These are phyloP conservation scores for Anabacerthia variegaticeps DNA, from an alignment of 2,797 vertebrate genomes.

Conservation along the genomic window DNA sequence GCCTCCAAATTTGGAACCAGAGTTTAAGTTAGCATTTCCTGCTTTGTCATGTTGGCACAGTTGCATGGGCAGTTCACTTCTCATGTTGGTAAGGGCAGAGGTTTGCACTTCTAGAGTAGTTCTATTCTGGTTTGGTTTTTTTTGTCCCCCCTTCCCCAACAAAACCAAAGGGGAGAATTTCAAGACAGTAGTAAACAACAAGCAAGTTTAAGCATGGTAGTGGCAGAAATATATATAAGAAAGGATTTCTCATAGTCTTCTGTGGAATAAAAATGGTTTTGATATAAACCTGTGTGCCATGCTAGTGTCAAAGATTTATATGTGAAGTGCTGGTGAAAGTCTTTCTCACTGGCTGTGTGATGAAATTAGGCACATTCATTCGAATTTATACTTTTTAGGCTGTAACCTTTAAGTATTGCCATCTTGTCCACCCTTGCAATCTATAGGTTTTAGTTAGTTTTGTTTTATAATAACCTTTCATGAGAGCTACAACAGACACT, in stretches of 20 bases:
- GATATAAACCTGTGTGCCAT: neutral
- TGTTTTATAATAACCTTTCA: neutral
- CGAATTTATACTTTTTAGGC: neutral
- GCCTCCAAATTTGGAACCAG: constrained; percentile 41
- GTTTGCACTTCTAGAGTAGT: neutral
- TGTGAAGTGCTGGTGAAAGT: neutral
- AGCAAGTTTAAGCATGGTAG: neutral
- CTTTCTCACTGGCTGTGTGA: neutral
- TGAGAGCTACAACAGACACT: neutral
- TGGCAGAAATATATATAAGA: neutral
- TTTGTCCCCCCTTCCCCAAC: rapidly evolving
- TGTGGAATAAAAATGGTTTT: neutral
- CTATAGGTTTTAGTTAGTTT: neutral
- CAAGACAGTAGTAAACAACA: neutral
- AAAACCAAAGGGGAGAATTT: neutral
- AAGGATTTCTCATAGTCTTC: neutral
- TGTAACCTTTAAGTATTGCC: neutral
- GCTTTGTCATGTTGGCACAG: neutral
- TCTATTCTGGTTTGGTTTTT: neutral
- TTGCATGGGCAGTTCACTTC: neutral
- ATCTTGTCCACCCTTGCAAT: neutral
- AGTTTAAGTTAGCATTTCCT: constrained; percentile 22
- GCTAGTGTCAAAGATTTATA: neutral
- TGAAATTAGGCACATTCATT: neutral
- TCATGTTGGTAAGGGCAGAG: neutral